Evolutionary conservation across 2,113 vertebrate genomes (phyloP).

Genomic region (Numenius arquata): DNA sequence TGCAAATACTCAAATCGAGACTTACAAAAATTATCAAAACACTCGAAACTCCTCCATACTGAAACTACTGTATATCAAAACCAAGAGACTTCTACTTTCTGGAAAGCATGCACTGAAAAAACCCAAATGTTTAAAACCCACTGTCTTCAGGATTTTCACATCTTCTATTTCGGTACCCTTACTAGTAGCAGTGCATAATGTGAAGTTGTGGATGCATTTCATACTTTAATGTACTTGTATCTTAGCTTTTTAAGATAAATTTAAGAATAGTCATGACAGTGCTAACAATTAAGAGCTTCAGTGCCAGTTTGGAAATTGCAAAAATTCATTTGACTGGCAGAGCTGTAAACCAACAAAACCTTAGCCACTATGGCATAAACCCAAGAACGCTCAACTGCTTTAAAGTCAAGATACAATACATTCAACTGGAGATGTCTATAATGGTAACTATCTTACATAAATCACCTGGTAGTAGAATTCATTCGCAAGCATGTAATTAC

Average conservation of each 20-base stretch:
- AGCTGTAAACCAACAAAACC: background rate
- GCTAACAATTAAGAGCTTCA: background rate
- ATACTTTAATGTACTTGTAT: background rate
- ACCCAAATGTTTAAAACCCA: background rate
- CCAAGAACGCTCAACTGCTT: background rate
- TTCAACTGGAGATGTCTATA: background rate
- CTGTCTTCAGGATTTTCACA: background rate
- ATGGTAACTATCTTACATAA: background rate
- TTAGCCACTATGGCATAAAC: background rate
- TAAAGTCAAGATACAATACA: background rate
- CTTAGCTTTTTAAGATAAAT: background rate
- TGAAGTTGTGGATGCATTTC: background rate
- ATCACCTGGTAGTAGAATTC: background rate
- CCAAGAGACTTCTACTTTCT: background rate
- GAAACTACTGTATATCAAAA: background rate
- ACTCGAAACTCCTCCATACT: background rate
- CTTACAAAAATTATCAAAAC: background rate
- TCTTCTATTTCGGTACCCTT: background rate
- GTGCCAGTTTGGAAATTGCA: background rate
- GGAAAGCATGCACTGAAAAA: background rate
- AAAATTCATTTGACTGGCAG: background rate
- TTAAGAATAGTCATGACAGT: background rate
- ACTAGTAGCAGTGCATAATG: background rate
- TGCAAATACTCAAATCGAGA: fast-evolving
- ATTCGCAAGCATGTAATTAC: background rate